Evolutionary conservation across 2,888 invertebrate genomes (phyloP), one percentile per base, ranked within the genome.

Genomic region (Andrena fulva): DNA sequence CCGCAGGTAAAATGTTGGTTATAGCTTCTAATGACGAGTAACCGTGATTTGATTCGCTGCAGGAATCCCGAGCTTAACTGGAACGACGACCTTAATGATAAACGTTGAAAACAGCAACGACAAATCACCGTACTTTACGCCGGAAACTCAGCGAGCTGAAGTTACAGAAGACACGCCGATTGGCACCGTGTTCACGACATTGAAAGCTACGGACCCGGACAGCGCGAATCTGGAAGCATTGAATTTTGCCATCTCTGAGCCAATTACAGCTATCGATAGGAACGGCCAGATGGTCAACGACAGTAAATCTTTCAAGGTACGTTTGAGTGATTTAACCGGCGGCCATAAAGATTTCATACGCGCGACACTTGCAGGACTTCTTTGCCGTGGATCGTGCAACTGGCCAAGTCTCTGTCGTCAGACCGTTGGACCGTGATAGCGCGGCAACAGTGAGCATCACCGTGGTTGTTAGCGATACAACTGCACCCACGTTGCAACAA

Each of bases 101-200:
- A 96, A 96, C 89, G 96, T 99, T 2, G 95, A 97, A 42, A 98
- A 99, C 92, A 97, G 96, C 69, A 99, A 99, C 93, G 98, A 98
- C 92, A 98, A 98, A 93, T 95, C 96, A 79, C 98, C 99, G 0
- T 96, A 96, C 92, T 98, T 98, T 93, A 96, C 96, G 1, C 98
- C 98, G 0, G 93, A 95, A 50, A 96, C 96, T 8, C 98, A 98
- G 92, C 95, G 97, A 82, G 96, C 97, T 0, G 97, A 97, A 94
- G 97, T 97, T 90, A 93, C 97, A 3, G 98, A 98, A 89, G 97
- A 98, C 92, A 97, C 97, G 0, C 94, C 95, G 0, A 93, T 96
- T 0, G 97, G 97, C 0, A 96, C 96, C 0, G 93, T 96, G 1
- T 96, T 98, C 4, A 96, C 97, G 84, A 96, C 95, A 0, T 94